These are phyloP conservation scores for Ctena decussata DNA, from an alignment of 2,888 invertebrate genomes.

Conservation along the genomic window DNA sequence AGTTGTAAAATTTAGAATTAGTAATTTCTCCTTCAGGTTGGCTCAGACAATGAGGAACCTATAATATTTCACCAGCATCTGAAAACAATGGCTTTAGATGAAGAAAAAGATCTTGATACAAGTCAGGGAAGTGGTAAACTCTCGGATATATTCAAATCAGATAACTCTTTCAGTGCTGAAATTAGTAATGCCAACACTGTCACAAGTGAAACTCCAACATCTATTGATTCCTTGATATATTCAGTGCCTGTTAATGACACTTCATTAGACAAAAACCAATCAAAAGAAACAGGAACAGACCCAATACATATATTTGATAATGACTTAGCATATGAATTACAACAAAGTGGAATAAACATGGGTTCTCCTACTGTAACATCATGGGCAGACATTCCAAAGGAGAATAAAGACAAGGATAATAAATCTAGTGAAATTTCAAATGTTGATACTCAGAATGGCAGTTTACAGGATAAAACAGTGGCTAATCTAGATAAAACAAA, in stretches of 20 bases:
- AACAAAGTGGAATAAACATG: constrained; percentile 28
- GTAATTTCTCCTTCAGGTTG: constrained; percentile 69
- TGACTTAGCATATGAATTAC: constrained; percentile 60
- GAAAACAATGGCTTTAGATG: constrained; percentile 71
- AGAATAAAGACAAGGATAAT: constrained; percentile 12
- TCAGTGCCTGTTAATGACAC: constrained; percentile 65
- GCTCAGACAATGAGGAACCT: constrained; percentile 83
- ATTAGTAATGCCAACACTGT: background rate
- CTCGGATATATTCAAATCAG: constrained; percentile 8
- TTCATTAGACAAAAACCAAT: constrained; percentile 39
- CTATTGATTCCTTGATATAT: background rate
- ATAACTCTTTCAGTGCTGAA: background rate
- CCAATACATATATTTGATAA: constrained; percentile 52
- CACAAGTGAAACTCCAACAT: background rate
- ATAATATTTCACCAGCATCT: constrained; percentile 79
- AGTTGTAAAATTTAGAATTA: background rate
- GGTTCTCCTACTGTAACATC: constrained; percentile 12
- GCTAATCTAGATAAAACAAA: constrained; percentile 17
- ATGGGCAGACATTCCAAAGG: constrained; percentile 43
- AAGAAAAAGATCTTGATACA: constrained; percentile 82
- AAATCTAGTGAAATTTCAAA: background rate
- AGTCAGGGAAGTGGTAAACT: constrained; percentile 71
- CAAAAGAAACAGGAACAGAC: background rate
- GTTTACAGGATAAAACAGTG: constrained; percentile 26
- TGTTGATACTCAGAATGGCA: constrained; percentile 41